Evolutionary conservation across 2,888 invertebrate genomes (phyloP).

Genomic region (Monopis laevigella): DNA sequence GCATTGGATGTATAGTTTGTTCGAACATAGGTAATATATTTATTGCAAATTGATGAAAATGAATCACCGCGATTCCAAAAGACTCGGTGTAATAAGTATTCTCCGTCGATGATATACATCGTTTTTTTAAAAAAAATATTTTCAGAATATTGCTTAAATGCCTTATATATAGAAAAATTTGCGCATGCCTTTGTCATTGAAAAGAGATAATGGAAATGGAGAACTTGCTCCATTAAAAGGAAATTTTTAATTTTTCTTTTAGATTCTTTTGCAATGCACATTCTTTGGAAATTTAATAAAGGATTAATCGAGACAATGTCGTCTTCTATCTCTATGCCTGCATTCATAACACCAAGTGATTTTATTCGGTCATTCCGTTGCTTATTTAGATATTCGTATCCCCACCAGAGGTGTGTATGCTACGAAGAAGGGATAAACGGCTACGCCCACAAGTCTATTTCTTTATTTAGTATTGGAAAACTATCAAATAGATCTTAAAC

Average conservation of each 20-base stretch:
- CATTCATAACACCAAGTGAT: no score
- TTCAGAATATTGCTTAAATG: conserved; percentile 16
- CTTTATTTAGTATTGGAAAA: no score
- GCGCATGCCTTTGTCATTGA: conserved; percentile 16
- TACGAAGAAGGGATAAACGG: no score
- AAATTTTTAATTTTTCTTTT: conserved; percentile 14
- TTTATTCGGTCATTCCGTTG: no score
- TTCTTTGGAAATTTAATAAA: conserved; percentile 19
- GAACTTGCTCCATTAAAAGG: conserved; percentile 16
- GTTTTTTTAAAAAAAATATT: conserved; percentile 17
- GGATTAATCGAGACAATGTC: no score
- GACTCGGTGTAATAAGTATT: conserved; percentile 23
- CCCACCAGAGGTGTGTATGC: no score
- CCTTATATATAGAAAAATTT: conserved; percentile 18
- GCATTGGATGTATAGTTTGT: conserved; percentile 19
- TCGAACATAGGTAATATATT: conserved; percentile 22
- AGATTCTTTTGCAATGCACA: conserved; percentile 15
- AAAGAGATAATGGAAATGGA: conserved; percentile 17
- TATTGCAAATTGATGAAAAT: conserved; percentile 21
- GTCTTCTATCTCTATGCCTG: no score
- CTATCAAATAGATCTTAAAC: no score
- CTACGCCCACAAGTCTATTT: no score
- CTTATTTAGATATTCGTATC: no score
- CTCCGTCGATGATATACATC: conserved; percentile 23
- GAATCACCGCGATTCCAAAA: conserved; percentile 21